Percentiles rank a stretch among this genome's conserved stretches.
Evolutionary conservation across 2,888 invertebrate genomes (phyloP).

Genomic region (Drosophila barbarae): DNA sequence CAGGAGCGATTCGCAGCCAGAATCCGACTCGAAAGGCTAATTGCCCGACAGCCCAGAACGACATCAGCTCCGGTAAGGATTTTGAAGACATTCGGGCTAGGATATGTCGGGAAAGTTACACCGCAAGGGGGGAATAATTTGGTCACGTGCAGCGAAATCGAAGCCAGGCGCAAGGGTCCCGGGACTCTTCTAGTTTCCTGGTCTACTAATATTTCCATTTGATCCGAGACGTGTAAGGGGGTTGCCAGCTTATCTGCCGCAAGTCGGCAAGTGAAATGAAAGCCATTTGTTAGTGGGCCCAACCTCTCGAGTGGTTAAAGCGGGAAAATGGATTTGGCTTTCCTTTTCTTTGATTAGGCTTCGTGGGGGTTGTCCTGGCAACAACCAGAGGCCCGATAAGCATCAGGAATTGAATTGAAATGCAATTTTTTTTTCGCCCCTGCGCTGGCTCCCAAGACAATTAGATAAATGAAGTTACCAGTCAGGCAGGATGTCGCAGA

Average conservation of each 20-base stretch:
- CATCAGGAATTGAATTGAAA: slow-evolving; percentile 68
- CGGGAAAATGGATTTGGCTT: slow-evolving; percentile 62
- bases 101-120: slow-evolving; percentile 2
- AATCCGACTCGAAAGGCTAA: slow-evolving; percentile 39
- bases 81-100: slow-evolving; percentile 1
- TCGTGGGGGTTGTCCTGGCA: slow-evolving; percentile 46
- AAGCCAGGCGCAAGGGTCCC: slow-evolving; percentile 24
- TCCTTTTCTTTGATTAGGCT: neutral
- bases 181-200: slow-evolving; percentile 39
- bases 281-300: slow-evolving; percentile 39
- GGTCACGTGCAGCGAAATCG: slow-evolving; percentile 66
- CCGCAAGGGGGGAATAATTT: slow-evolving; percentile 50
- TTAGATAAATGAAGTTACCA: slow-evolving; percentile 56
- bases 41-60: slow-evolving; percentile 51
- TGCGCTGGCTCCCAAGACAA: slow-evolving; percentile 39
- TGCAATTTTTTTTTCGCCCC: slow-evolving; percentile 50
- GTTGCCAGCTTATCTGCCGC: slow-evolving; percentile 64
- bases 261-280: slow-evolving; percentile 49
- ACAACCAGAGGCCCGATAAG: slow-evolving; percentile 42
- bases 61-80: slow-evolving; percentile 14
- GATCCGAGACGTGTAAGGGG: slow-evolving; percentile 36
- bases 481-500: neutral
- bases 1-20: slow-evolving; percentile 6
- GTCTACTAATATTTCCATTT: slow-evolving; percentile 53
- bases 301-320: slow-evolving; percentile 19